Percentiles rank a stretch among this genome's conserved stretches.
Evolutionary conservation across 2,797 vertebrate species (phyloP).

Genomic region (Lagorchestes hirsutus): DNA sequence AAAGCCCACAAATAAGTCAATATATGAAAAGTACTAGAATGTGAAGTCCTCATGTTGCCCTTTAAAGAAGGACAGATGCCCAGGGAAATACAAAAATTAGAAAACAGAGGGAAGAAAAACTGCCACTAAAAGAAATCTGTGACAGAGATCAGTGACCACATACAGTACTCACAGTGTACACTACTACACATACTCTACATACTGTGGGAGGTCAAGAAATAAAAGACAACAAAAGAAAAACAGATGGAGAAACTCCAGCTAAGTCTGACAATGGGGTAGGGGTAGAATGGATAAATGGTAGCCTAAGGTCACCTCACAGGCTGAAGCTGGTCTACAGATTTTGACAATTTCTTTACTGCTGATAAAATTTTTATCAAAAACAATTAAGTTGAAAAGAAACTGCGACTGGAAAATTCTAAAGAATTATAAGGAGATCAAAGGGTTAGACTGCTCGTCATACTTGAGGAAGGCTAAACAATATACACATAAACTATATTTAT

Average conservation of each 20-base stretch:
- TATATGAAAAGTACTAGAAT: not conserved
- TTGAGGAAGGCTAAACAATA: not conserved
- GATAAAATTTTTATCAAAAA: not conserved
- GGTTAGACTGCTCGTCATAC: slow-evolving; percentile 20
- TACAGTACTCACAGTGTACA: not conserved
- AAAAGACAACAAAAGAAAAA: not conserved
- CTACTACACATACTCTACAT: not conserved
- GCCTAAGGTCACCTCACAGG: not conserved
- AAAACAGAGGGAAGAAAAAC: not conserved
- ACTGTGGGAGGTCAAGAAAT: accelerated
- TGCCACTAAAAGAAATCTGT: not conserved
- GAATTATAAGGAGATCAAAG: slow-evolving; percentile 28
- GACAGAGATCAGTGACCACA: not conserved
- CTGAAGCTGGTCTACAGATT: not conserved
- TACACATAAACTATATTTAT: not conserved
- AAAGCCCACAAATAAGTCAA: not conserved
- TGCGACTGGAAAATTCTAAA: not conserved
- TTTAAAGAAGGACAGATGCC: not conserved
- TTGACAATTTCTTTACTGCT: slow-evolving; percentile 1
- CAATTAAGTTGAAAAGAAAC: not conserved
- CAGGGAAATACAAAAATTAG: not conserved
- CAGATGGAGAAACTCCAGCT: accelerated
- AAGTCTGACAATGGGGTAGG: not conserved
- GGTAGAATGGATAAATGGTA: accelerated
- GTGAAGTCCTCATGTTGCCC: not conserved